Base-by-base conservation (phyloP, 2,888 invertebrate species). In the Leptinotarsa tumamoca region DNA sequence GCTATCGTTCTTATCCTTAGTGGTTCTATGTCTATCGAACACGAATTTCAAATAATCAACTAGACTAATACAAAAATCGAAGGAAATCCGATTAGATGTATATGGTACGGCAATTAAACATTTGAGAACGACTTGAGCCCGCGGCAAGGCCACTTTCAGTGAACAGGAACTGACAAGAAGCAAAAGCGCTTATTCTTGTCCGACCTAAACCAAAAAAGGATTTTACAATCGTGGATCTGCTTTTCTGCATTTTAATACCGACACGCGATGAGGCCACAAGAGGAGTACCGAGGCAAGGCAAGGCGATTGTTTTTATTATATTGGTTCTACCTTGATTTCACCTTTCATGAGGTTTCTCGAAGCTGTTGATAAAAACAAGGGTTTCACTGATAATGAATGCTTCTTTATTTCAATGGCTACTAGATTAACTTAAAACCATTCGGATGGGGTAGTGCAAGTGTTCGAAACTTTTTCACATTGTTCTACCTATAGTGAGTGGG, bases 141-240 rank as follows among this genome's bases (percentile, higher is more conserved):
- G 43, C 49, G 58, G 70, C 73, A 76, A 76, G 76, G 76, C 58
- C 76, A 71, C 71, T 70, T 73, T 73, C 54, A 73, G 49, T 61
- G 70, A 76, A 76, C 76, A 76, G 76, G 76, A 76, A 76, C 72
- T 61, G 66, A 70, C 70, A 56, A 69, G 68, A 67, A 76, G 67
- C 18, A 43, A 68, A 63, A 54, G 73, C 66, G 74, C 66, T 56
- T 17, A 70, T 70, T 67, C 67, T 63, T 67, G 70, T 74, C 54
- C 67, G 69, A 17, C 54, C 33, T 70, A 17, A 43, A 21, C 74
- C 74, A 67, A 70, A 74, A 74, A 74, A 63, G 70, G 70, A 67
- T 54, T 67, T 63, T 52, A 63, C 27, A 27, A 21, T 49, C 54
- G 52, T 68, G 51, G 27, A 23, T 27, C 68, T 51, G 63, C 63